Conservation (phyloP, 2,888 invertebrate genomes). For the Abscondita cerata region DNA sequence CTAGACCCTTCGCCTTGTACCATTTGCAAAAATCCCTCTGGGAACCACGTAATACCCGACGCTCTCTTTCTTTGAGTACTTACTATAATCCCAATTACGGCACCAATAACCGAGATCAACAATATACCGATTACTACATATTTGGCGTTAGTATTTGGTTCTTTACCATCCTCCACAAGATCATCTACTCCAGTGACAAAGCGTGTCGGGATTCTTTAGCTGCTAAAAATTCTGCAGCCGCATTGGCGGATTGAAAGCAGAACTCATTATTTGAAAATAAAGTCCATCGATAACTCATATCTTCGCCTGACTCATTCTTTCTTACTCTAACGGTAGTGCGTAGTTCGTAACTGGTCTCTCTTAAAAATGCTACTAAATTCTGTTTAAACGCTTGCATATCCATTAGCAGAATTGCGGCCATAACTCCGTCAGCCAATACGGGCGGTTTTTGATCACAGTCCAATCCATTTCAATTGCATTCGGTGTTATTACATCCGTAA, state of each 20-base stretch:
- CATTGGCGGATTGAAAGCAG: slow-evolving; percentile 84
- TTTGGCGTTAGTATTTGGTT: slow-evolving; percentile 71
- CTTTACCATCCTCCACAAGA: slow-evolving; percentile 59
- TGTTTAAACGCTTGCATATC: slow-evolving; percentile 80
- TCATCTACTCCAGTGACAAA: slow-evolving; percentile 63
- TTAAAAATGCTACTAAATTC: slow-evolving; percentile 78
- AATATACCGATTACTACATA: slow-evolving; percentile 80
- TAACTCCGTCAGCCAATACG: slow-evolving; percentile 85
- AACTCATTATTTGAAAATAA: slow-evolving; percentile 57
- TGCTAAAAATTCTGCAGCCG: slow-evolving; percentile 89
- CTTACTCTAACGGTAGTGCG: slow-evolving; percentile 87
- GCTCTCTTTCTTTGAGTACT: slow-evolving; percentile 87
- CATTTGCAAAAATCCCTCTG: slow-evolving; percentile 85
- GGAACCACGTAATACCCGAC: slow-evolving; percentile 96
- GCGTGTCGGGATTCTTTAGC: slow-evolving; percentile 84
- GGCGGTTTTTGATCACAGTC: slow-evolving; percentile 89
- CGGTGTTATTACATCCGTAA: slow-evolving; percentile 93
- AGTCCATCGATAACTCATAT: slow-evolving; percentile 91
- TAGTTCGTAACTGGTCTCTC: slow-evolving; percentile 85
- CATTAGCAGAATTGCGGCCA: slow-evolving; percentile 85
- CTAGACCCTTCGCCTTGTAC: slow-evolving; percentile 83
- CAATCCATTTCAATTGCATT: slow-evolving; percentile 97
- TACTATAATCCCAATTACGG: slow-evolving; percentile 80
- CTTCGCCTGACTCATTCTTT: slow-evolving; percentile 80
- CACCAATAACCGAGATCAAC: slow-evolving; percentile 69